Percentiles rank a stretch among this genome's conserved stretches.
Conservation (phyloP, 2,797 vertebrate species). For the Cossypha caffra region DNA sequence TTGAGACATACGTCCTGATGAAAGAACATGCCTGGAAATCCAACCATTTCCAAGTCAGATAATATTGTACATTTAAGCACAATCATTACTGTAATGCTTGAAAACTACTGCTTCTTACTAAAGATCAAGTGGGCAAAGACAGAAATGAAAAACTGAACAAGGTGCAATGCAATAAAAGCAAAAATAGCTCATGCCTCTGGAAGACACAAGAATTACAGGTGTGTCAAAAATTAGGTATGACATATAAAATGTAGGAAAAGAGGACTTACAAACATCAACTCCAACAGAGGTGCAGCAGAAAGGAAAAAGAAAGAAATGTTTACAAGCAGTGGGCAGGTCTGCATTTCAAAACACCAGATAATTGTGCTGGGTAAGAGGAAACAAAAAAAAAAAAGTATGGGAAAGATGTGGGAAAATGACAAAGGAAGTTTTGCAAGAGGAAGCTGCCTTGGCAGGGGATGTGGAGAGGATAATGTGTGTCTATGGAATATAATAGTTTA, state of each 20-base stretch:
- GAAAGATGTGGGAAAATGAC: neutral
- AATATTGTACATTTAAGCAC: neutral
- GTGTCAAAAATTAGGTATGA: neutral
- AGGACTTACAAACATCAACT: neutral
- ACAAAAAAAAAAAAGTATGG: neutral
- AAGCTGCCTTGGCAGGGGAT: slow-evolving; percentile 3
- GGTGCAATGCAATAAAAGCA: neutral
- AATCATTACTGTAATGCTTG: neutral
- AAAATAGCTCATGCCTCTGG: neutral
- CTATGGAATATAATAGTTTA: neutral
- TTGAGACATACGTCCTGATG: neutral
- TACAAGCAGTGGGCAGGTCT: neutral
- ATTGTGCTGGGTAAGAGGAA: neutral
- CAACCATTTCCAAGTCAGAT: neutral
- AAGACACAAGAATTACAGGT: neutral
- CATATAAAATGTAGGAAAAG: neutral
- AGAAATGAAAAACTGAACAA: neutral
- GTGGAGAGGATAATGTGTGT: neutral
- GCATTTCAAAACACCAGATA: neutral
- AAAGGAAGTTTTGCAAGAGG: slow-evolving; percentile 25
- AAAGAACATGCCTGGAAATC: neutral
- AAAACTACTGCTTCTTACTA: neutral
- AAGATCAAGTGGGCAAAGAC: neutral
- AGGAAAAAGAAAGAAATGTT: neutral
- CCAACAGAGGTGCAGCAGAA: neutral